Evolutionary conservation across 2,113 vertebrate species (phyloP), one percentile per base, ranked within the genome.

Genomic region (Nerophis lumbriciformis): DNA sequence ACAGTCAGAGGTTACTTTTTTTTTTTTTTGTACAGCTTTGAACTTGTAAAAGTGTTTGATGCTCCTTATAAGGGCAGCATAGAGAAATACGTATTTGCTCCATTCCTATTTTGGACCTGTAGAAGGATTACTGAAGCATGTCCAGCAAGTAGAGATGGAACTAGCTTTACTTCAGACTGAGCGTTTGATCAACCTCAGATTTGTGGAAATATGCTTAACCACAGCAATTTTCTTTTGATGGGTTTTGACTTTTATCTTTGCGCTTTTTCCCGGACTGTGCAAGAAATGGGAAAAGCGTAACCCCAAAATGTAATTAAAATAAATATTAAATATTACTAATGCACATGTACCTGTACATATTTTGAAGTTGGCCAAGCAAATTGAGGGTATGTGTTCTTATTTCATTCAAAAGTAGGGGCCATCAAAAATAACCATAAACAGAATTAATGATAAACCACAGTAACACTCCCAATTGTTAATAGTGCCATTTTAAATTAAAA

Each of bases 31-130:
- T n/a, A 39, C 8, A 52, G 48, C 68, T 79, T 81, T 83, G 66
- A 80, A 81, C 66, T 73, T 63, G 36, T 51, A 60, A 73, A 76
- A 65, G 66, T 75, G 65, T 71, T 61, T 28, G 50, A 49, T 73
- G 66, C 53, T 69, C 73, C 76, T 69, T 61, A 14, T 50, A 61
- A 71, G 60, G 39, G 56, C 66, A 71, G 61, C 63, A 39, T 44
- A 19, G 55, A 44, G 55, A 57, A 57, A 44, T 57, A n/a, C 16
- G 37, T 5, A 39, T 16, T 38, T 10, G 55, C n/a, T 57, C 38
- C 16, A 57, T 44, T 57, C 39, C 55, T 11, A 44, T 44, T 57
- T 57, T 58, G 35, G 28, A 58, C 39, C 5, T 28, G 45, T 59
- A 15, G 59, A 63, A 48, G 51, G 50, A 73, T 67, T 59, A 68